These are phyloP conservation scores for Spongia lamella DNA, from an alignment of 37 sponge, comb jelly and placozoan genomes.

Conservation along the genomic window DNA sequence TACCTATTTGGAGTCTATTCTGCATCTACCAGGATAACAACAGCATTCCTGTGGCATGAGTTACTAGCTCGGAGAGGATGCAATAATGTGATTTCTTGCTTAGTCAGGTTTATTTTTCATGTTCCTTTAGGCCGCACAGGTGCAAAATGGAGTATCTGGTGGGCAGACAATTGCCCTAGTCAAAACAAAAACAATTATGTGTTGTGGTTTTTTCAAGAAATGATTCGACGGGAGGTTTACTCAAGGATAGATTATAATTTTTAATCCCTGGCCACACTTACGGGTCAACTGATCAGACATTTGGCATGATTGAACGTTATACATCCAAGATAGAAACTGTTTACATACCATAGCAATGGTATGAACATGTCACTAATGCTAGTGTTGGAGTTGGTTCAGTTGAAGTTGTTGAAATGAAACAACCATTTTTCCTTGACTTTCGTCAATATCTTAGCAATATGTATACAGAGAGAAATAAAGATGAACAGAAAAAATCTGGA, in stretches of 20 bases:
- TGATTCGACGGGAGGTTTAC: slow-evolving; percentile 41
- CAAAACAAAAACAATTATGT: slow-evolving; percentile 54
- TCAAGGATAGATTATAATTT: slow-evolving; percentile 59
- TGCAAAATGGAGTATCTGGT: slow-evolving; percentile 54
- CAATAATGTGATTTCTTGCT: slow-evolving; percentile 53
- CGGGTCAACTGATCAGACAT: slow-evolving; percentile 41
- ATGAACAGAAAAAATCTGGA: slow-evolving; percentile 32
- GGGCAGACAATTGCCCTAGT: slow-evolving; percentile 66
- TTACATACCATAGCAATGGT: slow-evolving; percentile 19
- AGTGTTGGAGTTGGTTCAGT: neutral
- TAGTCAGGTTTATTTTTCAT: slow-evolving; percentile 20
- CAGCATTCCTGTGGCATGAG: slow-evolving; percentile 69
- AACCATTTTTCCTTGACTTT: slow-evolving; percentile 26
- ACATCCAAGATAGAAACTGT: slow-evolving; percentile 21
- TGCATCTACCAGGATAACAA: slow-evolving; percentile 39
- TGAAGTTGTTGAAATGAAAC: slow-evolving; percentile 48
- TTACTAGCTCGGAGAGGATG: slow-evolving; percentile 40
- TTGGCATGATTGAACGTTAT: slow-evolving; percentile 32
- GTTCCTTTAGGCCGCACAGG: slow-evolving; percentile 43
- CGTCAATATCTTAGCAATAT: slow-evolving; percentile 26
- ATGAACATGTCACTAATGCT: slow-evolving; percentile 28
- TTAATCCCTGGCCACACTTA: slow-evolving; percentile 57
- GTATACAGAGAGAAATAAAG: slow-evolving; percentile 46
- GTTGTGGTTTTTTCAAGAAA: slow-evolving; percentile 54
- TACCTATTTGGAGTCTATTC: slow-evolving; percentile 49